Percentiles rank a stretch among this genome's conserved stretches.
phyloP scores from a whole-genome alignment of 2,797 vertebrate genomes.

The Phalloptychus januarius region DNA sequence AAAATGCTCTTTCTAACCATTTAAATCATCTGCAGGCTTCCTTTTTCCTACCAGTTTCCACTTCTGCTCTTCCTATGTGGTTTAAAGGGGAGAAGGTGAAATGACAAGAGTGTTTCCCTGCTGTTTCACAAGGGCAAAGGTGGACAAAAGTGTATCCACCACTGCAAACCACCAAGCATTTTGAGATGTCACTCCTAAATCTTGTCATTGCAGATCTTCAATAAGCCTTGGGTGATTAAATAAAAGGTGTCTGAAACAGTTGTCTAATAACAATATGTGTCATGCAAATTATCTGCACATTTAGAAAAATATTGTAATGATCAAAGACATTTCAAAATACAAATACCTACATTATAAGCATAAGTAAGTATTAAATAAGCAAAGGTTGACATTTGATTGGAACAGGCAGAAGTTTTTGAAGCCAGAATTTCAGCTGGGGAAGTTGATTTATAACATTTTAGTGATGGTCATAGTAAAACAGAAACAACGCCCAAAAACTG shows the following conservation, averaged over 20 bases:
- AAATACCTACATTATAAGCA: background rate
- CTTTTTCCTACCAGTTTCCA: background rate
- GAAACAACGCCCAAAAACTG: background rate
- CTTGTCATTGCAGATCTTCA: background rate
- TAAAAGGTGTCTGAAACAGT: background rate
- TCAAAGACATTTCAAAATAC: background rate
- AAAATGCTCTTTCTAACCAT: constrained; percentile 6
- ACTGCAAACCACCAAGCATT: background rate
- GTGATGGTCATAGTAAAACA: background rate
- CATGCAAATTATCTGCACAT: background rate
- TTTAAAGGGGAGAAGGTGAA: background rate
- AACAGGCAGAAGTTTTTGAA: background rate
- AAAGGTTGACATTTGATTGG: background rate
- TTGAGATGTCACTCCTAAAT: background rate
- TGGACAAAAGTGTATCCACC: background rate
- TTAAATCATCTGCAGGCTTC: constrained; percentile 2
- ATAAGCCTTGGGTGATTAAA: background rate
- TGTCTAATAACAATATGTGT: background rate
- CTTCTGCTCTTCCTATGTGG: background rate
- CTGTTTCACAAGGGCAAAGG: constrained; percentile 5
- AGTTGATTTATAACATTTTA: background rate
- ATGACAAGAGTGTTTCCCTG: background rate
- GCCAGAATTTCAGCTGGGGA: background rate
- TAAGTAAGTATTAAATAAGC: background rate
- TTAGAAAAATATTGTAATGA: background rate